phyloP scores from a whole-genome alignment of 2,888 invertebrate species.

The Thumatha senex region DNA sequence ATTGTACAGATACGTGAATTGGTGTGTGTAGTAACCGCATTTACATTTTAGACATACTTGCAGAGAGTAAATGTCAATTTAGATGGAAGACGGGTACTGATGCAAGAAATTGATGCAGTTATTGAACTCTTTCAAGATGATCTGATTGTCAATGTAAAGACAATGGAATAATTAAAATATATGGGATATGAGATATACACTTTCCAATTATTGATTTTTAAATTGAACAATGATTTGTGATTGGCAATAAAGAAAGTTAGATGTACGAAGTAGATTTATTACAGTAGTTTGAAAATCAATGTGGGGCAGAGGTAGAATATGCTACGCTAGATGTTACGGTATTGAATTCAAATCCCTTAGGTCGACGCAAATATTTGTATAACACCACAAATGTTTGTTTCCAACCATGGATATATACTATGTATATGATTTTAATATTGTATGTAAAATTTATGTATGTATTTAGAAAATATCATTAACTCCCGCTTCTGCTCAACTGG shows the following conservation, averaged over 20 bases:
- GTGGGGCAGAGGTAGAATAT: no score
- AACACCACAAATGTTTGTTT: no score
- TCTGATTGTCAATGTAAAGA: conserved; percentile 63
- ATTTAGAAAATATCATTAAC: no score
- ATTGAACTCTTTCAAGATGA: conserved; percentile 70
- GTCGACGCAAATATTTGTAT: no score
- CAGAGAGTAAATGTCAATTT: conserved; percentile 80
- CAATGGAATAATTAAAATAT: conserved; percentile 58
- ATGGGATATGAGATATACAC: conserved; percentile 37
- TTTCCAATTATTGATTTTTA: conserved; percentile 35
- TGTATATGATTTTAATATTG: no score
- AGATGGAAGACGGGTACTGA: conserved; percentile 72
- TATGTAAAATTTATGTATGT: no score
- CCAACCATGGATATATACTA: no score
- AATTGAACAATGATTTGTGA: conserved; percentile 36
- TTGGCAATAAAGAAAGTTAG: conserved; percentile 27
- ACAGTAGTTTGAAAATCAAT: conserved; percentile 25
- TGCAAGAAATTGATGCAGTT: conserved; percentile 76
- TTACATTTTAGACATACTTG: conserved; percentile 79
- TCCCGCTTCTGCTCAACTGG: no score
- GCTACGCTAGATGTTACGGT: no score
- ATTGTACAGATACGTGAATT: conserved; percentile 52
- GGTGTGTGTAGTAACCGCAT: conserved; percentile 76
- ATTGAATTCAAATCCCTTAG: no score
- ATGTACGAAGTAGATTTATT: conserved; percentile 33